phyloP scores from a whole-genome alignment of 1,140 invertebrate species.

The Bombus breviceps region DNA sequence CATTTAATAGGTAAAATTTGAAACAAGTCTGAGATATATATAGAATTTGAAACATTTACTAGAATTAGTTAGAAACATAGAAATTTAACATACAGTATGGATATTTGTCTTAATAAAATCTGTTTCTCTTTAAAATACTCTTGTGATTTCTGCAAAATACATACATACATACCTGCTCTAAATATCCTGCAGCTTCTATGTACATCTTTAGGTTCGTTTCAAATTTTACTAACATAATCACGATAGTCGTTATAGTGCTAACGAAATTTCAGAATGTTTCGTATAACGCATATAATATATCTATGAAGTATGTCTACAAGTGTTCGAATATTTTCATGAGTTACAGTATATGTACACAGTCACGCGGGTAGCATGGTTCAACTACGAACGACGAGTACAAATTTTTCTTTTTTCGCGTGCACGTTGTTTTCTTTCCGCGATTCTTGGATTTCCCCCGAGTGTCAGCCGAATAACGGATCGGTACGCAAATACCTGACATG shows the following conservation, averaged over 20 bases:
- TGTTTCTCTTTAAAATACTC: no score
- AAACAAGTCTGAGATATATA: no score
- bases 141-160: neutral
- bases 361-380: neutral
- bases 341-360: neutral
- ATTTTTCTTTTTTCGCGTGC: neutral
- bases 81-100: no score
- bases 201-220: neutral
- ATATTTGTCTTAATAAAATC: no score
- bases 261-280: neutral
- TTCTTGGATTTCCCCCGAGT: conserved; percentile 55
- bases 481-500: conserved; percentile 55
- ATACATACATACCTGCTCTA: neutral
- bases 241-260: neutral
- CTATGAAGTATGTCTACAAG: no score
- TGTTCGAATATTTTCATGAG: no score
- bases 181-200: neutral
- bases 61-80: no score
- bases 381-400: neutral
- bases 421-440: conserved; percentile 4
- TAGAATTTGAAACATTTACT: no score
- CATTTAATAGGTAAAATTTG: neutral
- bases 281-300: no score
- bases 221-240: neutral
- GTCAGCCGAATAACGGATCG: conserved; percentile 68